Percentiles rank a stretch among this genome's conserved stretches.
These are phyloP conservation scores for Scolopax bukidnonensis DNA, from an alignment of 2,797 vertebrate genomes.

Conservation along the genomic window DNA sequence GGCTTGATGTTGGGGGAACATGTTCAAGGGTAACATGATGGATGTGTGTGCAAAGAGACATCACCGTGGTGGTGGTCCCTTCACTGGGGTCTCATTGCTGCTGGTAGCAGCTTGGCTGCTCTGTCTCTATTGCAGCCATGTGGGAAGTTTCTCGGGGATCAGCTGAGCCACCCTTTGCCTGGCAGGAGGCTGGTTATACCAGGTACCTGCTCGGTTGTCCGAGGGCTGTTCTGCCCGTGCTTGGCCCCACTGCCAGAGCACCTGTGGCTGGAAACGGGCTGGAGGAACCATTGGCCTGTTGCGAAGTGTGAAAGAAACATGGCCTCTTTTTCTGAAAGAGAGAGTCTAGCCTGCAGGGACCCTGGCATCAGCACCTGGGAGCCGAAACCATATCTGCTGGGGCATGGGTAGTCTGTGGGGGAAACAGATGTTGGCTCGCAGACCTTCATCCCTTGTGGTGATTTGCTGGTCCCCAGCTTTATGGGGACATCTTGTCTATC, in stretches of 20 bases:
- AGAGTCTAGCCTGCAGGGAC: neutral
- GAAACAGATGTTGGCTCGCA: neutral
- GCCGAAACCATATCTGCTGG: accelerated
- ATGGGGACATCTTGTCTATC: neutral
- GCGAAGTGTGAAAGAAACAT: neutral
- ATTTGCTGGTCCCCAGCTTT: neutral
- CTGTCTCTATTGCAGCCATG: neutral
- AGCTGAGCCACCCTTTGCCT: neutral
- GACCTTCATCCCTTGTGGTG: neutral
- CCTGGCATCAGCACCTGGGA: neutral
- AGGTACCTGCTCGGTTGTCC: neutral
- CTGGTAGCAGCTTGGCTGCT: neutral
- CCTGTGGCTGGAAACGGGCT: neutral
- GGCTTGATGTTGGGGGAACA: neutral
- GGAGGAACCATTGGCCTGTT: neutral
- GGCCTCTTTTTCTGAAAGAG: neutral
- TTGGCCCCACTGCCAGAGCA: neutral
- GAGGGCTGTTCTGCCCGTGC: neutral
- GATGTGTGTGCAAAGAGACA: neutral
- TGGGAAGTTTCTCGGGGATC: neutral
- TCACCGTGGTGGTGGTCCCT: neutral
- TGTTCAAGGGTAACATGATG: neutral
- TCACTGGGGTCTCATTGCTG: neutral
- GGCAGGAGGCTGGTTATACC: neutral
- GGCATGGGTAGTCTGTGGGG: neutral